These are phyloP conservation scores for Sitobion miscanthi DNA, from an alignment of 1,140 invertebrate species.

Conservation along the genomic window DNA sequence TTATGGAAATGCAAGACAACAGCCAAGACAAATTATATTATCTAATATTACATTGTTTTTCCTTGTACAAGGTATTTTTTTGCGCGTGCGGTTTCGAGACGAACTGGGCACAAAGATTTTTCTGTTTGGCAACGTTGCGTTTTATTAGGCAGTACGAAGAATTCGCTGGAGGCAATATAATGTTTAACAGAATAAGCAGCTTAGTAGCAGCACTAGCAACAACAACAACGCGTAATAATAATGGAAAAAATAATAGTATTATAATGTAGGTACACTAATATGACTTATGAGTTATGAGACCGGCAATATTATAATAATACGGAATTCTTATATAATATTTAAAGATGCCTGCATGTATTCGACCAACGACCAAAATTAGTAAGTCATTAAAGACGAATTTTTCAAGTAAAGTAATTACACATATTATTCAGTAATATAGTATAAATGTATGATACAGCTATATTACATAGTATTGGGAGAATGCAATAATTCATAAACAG, in stretches of 20 bases:
- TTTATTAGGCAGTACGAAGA: slow-evolving; percentile 36
- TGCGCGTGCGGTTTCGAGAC: neutral
- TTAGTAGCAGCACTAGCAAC: neutral
- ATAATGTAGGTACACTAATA: neutral
- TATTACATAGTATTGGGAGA: neutral
- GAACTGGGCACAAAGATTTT: neutral
- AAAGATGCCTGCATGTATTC: neutral
- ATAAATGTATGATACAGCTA: neutral
- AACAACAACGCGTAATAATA: slow-evolving; percentile 29
- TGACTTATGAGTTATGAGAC: neutral
- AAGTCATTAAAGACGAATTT: neutral
- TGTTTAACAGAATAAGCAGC: slow-evolving; percentile 11
- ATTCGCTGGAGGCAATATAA: slow-evolving; percentile 23
- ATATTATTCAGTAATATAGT: neutral
- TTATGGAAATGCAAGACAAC: neutral
- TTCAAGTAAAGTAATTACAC: neutral
- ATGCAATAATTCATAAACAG: neutral
- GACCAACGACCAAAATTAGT: neutral
- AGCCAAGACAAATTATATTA: neutral
- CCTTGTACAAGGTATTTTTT: neutral
- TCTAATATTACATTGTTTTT: neutral
- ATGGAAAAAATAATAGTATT: slow-evolving; percentile 27
- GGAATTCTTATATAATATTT: neutral
- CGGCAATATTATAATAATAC: neutral
- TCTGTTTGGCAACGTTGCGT: slow-evolving; percentile 39